Conservation (phyloP, 2,888 invertebrate genomes). For the Galerucella calmariensis region DNA sequence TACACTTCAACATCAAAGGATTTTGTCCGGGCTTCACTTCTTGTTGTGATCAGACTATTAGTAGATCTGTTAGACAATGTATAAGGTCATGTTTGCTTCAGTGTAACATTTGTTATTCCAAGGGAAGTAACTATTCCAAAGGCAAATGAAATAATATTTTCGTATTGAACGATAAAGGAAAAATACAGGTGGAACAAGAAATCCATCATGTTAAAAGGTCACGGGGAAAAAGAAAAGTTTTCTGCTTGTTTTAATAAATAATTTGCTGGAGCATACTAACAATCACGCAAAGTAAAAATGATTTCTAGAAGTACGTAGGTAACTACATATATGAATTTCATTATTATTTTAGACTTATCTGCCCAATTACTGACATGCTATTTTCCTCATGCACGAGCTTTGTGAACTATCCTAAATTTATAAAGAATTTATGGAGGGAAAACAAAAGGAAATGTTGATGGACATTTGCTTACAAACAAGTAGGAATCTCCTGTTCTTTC, state of each 20-base stretch:
- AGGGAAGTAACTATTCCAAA: too few relatives aligned
- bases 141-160: background rate
- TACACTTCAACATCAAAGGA: too few relatives aligned
- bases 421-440: background rate
- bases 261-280: conserved; percentile 1
- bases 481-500: too few relatives aligned
- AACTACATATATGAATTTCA: background rate
- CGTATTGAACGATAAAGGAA: background rate
- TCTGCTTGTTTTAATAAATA: background rate
- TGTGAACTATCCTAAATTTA: background rate
- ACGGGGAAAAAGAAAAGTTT: background rate
- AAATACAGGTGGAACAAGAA: background rate
- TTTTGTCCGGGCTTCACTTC: too few relatives aligned
- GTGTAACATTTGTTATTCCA: too few relatives aligned
- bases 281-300: background rate
- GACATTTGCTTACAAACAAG: too few relatives aligned
- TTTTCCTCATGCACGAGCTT: background rate
- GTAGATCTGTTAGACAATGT: too few relatives aligned
- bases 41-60: too few relatives aligned
- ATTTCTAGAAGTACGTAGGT: background rate
- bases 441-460: too few relatives aligned
- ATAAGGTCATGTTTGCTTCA: too few relatives aligned
- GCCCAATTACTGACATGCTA: background rate
- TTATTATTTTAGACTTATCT: background rate
- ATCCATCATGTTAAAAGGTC: background rate